Percentiles rank a stretch among this genome's conserved stretches.
These are phyloP conservation scores for Myripristis jacobus DNA, from an alignment of 2,797 vertebrate species.

Conservation along the genomic window DNA sequence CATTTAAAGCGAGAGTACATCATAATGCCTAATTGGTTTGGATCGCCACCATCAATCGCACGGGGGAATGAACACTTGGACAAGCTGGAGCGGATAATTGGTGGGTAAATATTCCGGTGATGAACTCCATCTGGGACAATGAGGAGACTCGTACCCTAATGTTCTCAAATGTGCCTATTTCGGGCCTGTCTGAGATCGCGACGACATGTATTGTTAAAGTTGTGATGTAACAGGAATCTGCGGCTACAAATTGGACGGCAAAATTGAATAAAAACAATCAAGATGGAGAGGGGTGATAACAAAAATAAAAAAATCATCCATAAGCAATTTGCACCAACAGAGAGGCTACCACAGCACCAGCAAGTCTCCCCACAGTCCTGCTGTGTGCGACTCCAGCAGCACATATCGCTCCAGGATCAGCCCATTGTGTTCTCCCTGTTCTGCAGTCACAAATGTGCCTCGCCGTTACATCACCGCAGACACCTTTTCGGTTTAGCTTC, in stretches of 20 bases:
- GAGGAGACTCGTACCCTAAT: slow-evolving; percentile 28
- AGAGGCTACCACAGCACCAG: slow-evolving; percentile 1
- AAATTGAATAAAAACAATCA: slow-evolving; percentile 9
- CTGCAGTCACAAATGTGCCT: slow-evolving; percentile 3
- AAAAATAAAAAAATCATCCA: slow-evolving; percentile 7
- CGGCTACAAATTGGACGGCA: slow-evolving; percentile 10
- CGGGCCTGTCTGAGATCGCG: slow-evolving; percentile 36
- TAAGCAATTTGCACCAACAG: slow-evolving; percentile 18
- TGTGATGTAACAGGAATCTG: not conserved
- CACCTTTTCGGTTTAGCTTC: too few relatives aligned
- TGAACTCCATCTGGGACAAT: slow-evolving; percentile 57
- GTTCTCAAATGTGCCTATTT: slow-evolving; percentile 55
- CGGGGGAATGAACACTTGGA: slow-evolving; percentile 27
- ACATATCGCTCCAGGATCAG: not conserved
- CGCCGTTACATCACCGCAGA: not conserved
- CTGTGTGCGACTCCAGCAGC: slow-evolving; percentile 1
- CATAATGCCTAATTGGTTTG: slow-evolving; percentile 39
- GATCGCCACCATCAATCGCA: slow-evolving; percentile 31
- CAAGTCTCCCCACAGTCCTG: not conserved
- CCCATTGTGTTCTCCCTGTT: not conserved
- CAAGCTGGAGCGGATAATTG: slow-evolving; percentile 52
- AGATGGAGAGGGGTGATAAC: not conserved
- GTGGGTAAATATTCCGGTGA: slow-evolving; percentile 50
- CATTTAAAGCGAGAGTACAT: slow-evolving; percentile 26
- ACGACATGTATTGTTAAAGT: not conserved